These are phyloP conservation scores for Xiphophorus hellerii DNA, from an alignment of 2,113 vertebrate genomes.

Conservation along the genomic window DNA sequence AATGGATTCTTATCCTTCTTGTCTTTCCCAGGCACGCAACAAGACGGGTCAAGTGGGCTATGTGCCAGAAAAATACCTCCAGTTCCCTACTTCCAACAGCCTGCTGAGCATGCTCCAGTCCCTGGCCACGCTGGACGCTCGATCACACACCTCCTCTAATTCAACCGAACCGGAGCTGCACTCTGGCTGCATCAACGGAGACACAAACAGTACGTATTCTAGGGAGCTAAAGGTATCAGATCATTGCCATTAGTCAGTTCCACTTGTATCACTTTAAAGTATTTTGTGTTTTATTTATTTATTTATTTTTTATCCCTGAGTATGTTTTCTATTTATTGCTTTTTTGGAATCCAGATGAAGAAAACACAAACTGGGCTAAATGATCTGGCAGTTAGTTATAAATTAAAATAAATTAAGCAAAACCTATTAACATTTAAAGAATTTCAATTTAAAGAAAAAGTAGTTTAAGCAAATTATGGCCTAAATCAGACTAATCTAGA, in stretches of 20 bases:
- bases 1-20: neutral
- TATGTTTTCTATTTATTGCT: neutral
- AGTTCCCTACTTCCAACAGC: conserved; percentile 95
- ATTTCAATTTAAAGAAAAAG: neutral
- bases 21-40: conserved; percentile 87
- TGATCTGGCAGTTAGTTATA: neutral
- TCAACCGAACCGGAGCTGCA: conserved; percentile 92
- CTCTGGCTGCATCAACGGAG: conserved; percentile 91
- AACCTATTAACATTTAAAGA: neutral
- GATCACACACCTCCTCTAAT: conserved; percentile 95
- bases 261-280: neutral
- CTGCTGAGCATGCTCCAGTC: conserved; percentile 98
- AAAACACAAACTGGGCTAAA: neutral
- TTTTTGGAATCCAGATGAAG: neutral
- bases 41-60: conserved; percentile 94
- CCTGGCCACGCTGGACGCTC: conserved; percentile 88
- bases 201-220: conserved; percentile 84
- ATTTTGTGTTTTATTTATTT: neutral
- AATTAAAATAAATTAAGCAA: conserved; percentile 1
- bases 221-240: neutral
- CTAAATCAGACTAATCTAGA: neutral
- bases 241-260: neutral
- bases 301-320: neutral
- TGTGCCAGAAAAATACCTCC: conserved; percentile 97
- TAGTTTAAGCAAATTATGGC: neutral